A percentile compares a stretch with the other conserved stretches of the same genome.
phyloP scores from a whole-genome alignment of 2,888 invertebrate genomes.

The Stenodera caucasica region DNA sequence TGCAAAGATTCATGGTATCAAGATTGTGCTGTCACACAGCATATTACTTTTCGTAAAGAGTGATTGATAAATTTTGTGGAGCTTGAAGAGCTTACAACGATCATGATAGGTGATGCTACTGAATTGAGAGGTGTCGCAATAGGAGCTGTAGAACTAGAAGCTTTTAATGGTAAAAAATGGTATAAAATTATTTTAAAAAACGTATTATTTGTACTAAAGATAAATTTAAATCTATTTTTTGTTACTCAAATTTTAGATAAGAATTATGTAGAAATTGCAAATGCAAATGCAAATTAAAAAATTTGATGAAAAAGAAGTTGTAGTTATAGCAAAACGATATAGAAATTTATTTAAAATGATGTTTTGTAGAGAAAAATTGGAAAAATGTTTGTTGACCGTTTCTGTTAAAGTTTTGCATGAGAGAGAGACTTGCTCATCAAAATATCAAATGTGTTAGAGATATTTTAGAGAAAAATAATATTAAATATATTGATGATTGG shows the following conservation, averaged over 20 bases:
- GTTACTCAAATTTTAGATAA: slow-evolving; percentile 4
- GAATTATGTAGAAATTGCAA: neutral
- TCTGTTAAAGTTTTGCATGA: too few relatives aligned
- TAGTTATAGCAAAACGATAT: slow-evolving; percentile 29
- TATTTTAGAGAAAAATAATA: slow-evolving; percentile 12
- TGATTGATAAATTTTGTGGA: too few relatives aligned
- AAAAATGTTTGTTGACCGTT: neutral
- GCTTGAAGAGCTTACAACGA: neutral
- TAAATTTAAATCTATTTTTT: slow-evolving; percentile 4
- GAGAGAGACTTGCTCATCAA: too few relatives aligned
- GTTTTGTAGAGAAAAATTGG: neutral
- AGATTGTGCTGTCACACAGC: slow-evolving; percentile 2
- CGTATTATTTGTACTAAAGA: neutral
- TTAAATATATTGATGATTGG: slow-evolving; percentile 21
- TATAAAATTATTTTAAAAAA: neutral
- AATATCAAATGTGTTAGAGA: neutral
- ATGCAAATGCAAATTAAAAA: slow-evolving; percentile 8
- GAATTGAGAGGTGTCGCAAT: neutral
- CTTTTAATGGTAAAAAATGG: neutral
- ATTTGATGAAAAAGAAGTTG: slow-evolving; percentile 11
- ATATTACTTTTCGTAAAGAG: too few relatives aligned
- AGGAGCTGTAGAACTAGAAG: neutral
- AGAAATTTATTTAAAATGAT: slow-evolving; percentile 21
- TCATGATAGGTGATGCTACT: neutral
- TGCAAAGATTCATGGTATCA: too few relatives aligned